Evolutionary conservation across 2,113 vertebrate genomes (phyloP).

Genomic region (Talpa occidentalis): DNA sequence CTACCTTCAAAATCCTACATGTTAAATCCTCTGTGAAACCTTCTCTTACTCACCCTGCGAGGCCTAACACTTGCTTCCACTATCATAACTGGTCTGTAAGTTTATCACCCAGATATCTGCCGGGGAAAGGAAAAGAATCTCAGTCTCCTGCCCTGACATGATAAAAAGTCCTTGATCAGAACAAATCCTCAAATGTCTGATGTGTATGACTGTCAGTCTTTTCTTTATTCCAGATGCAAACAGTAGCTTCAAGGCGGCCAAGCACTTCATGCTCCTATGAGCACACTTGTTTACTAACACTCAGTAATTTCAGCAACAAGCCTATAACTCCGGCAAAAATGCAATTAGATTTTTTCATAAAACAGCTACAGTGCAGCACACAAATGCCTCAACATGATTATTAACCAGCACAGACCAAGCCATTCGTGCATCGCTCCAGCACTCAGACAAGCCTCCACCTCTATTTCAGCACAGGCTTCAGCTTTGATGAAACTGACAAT

Average conservation of each 20-base stretch:
- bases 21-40: background rate
- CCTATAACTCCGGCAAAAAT: background rate
- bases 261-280: background rate
- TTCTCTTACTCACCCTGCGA: background rate
- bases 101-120: background rate
- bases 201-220: background rate
- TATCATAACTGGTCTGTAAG: background rate
- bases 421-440: background rate
- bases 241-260: background rate
- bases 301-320: background rate
- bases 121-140: constrained; percentile 19
- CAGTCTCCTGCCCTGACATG: background rate
- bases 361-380: background rate
- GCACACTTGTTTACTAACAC: background rate
- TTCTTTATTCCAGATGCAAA: background rate
- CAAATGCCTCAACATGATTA: background rate
- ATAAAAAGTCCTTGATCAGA: background rate
- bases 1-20: constrained; percentile 26
- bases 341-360: background rate
- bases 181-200: background rate
- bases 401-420: background rate
- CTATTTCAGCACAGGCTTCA: background rate
- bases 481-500: background rate
- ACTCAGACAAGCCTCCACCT: background rate
- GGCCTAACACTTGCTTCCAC: background rate